phyloP scores from a whole-genome alignment of 2,113 vertebrate genomes.

The Castor canadensis region DNA sequence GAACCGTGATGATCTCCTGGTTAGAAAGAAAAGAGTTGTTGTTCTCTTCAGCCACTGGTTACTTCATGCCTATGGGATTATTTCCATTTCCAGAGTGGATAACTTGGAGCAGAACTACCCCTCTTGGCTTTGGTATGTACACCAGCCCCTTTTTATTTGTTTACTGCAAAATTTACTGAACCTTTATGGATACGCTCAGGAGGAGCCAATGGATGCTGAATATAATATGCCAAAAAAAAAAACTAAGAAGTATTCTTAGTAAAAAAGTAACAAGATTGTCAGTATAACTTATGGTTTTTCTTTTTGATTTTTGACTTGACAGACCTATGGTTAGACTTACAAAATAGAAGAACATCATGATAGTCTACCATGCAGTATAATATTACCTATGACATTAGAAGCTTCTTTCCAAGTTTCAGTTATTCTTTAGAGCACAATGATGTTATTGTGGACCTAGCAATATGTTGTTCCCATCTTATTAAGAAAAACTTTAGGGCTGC shows the following conservation, averaged over 20 bases:
- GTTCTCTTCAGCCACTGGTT: conserved; percentile 98
- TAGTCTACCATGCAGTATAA: background rate
- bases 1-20: conserved; percentile 95
- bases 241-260: conserved; percentile 29
- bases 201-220: conserved; percentile 93
- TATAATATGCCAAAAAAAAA: conserved; percentile 47
- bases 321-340: background rate
- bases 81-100: conserved; percentile 97
- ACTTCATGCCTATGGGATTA: conserved; percentile 97
- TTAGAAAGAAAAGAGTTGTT: conserved; percentile 96
- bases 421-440: background rate
- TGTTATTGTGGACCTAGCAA: background rate
- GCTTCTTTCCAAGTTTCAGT: background rate
- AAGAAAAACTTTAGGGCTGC: background rate
- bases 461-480: background rate
- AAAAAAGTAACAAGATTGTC: background rate
- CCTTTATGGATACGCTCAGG: conserved; percentile 95
- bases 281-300: background rate
- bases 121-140: conserved; percentile 94
- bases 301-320: background rate
- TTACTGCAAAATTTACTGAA: conserved; percentile 96
- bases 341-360: background rate
- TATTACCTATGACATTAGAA: background rate
- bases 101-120: conserved; percentile 94
- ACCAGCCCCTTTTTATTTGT: conserved; percentile 95